phyloP scores from a whole-genome alignment of 2,113 vertebrate genomes.

The Tragulus kanchil region DNA sequence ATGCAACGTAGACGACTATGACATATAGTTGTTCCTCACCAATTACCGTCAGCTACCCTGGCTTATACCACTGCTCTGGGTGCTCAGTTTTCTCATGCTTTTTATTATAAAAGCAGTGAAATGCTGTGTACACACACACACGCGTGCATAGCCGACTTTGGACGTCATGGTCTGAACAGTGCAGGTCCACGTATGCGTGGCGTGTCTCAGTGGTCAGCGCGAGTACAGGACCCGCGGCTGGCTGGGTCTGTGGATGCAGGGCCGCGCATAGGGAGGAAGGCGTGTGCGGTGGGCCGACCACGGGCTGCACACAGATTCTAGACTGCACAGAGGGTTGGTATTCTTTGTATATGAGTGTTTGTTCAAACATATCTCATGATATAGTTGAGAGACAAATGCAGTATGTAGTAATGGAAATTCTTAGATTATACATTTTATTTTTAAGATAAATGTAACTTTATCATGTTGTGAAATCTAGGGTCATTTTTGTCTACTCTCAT shows the following conservation, averaged over 20 bases:
- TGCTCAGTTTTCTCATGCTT: not conserved
- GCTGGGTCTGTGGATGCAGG: not conserved
- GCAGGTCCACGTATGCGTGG: not conserved
- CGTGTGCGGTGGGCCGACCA: too few relatives aligned
- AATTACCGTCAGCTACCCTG: rapidly evolving
- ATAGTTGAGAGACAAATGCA: not conserved
- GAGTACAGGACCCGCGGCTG: rapidly evolving
- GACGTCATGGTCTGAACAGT: not conserved
- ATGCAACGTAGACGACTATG: rapidly evolving
- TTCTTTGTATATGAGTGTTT: not conserved
- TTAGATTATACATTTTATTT: not conserved
- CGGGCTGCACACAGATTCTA: rapidly evolving
- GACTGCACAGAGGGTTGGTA: not conserved
- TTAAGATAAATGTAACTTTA: not conserved
- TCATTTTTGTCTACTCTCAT: not conserved
- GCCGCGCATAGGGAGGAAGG: too few relatives aligned
- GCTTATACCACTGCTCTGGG: too few relatives aligned
- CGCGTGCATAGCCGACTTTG: rapidly evolving
- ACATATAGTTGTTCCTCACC: rapidly evolving
- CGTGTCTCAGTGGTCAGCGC: not conserved
- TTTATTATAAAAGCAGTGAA: not conserved
- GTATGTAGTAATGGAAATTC: not conserved
- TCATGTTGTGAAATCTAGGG: not conserved
- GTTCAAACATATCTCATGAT: not conserved
- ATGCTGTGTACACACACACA: not conserved